These are phyloP conservation scores for Ormia ochracea DNA, from an alignment of 2,888 invertebrate species.

Conservation along the genomic window DNA sequence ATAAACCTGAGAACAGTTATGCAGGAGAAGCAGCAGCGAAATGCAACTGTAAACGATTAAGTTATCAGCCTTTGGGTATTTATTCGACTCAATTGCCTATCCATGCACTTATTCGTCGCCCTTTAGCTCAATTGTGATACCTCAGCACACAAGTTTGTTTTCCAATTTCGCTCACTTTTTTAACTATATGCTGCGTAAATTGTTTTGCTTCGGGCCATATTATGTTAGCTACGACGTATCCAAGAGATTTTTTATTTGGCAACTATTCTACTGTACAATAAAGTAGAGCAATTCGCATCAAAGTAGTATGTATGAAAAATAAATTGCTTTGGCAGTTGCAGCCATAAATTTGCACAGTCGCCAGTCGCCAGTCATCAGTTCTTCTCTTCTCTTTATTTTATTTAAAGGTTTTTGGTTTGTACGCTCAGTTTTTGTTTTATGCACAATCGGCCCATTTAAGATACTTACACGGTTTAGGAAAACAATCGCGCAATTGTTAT, in stretches of 20 bases:
- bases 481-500: slow-evolving; percentile 46
- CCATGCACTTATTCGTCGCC: background rate
- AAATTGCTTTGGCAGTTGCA: slow-evolving; percentile 40
- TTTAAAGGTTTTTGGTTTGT: background rate
- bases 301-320: background rate
- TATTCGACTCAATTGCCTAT: slow-evolving; percentile 27
- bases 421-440: slow-evolving; percentile 7
- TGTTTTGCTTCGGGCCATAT: slow-evolving; percentile 21
- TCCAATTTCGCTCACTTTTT: slow-evolving; percentile 26
- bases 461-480: slow-evolving; percentile 51
- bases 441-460: slow-evolving; percentile 46
- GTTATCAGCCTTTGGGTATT: slow-evolving; percentile 56
- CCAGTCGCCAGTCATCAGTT: slow-evolving; percentile 13
- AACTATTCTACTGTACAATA: slow-evolving; percentile 30
- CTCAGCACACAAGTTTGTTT: slow-evolving; percentile 8
- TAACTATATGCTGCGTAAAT: background rate
- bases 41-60: slow-evolving; percentile 45
- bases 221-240: background rate
- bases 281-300: slow-evolving; percentile 13
- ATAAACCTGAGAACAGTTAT: background rate
- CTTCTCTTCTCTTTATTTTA: background rate
- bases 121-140: background rate
- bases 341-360: slow-evolving; percentile 17
- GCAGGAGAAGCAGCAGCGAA: background rate
- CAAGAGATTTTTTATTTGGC: slow-evolving; percentile 22